Conservation (phyloP, 2,113 vertebrate genomes). For the mouse (Mus musculus) region DNA sequence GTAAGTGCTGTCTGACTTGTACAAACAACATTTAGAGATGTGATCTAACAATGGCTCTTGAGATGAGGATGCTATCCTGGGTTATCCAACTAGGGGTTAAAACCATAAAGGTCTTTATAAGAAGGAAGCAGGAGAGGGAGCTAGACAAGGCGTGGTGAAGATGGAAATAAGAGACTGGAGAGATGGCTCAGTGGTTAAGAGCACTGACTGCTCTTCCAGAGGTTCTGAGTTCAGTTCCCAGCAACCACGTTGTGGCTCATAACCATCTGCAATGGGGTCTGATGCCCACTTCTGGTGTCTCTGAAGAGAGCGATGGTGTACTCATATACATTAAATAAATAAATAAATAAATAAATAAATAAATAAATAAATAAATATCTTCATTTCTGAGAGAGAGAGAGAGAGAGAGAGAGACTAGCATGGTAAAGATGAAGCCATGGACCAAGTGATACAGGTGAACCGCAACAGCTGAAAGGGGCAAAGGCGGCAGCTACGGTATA, state of each 20-base stretch:
- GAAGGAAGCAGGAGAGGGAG: background rate
- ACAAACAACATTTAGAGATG: background rate
- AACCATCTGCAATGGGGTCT: too few relatives aligned
- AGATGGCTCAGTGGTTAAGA: too few relatives aligned
- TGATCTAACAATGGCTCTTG: background rate
- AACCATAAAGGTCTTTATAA: background rate
- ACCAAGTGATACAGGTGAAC: background rate
- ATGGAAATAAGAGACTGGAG: background rate
- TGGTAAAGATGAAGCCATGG: background rate
- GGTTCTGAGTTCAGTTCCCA: too few relatives aligned
- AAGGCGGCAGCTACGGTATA: background rate
- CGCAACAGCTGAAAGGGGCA: background rate
- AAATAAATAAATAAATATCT: too few relatives aligned
- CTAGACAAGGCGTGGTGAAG: background rate
- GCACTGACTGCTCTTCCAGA: too few relatives aligned
- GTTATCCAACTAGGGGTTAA: background rate
- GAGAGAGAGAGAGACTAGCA: background rate
- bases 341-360: too few relatives aligned
- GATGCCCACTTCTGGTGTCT: too few relatives aligned
- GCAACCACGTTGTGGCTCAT: too few relatives aligned
- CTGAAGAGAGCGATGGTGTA: too few relatives aligned
- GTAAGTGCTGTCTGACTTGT: background rate
- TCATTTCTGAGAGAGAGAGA: too few relatives aligned
- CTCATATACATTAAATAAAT: too few relatives aligned
- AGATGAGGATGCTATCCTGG: background rate